Percentiles rank a stretch among this genome's conserved stretches.
These are phyloP conservation scores for Eilema caniola DNA, from an alignment of 2,888 invertebrate species.

Conservation along the genomic window DNA sequence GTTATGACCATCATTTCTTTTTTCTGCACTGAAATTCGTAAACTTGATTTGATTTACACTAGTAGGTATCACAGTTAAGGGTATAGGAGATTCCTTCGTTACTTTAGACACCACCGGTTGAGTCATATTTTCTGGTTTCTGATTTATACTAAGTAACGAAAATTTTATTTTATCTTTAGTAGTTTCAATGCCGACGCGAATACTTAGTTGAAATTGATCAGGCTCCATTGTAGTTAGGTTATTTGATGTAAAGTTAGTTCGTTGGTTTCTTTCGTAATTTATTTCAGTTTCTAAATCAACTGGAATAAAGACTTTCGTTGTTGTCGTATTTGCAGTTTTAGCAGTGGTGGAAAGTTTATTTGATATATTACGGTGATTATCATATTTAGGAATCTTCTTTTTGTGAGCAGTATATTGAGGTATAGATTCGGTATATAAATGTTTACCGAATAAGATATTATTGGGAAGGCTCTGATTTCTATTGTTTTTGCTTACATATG, in stretches of 20 bases:
- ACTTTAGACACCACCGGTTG: background rate
- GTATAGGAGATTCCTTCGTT: background rate
- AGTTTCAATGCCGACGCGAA: slow-evolving; percentile 33
- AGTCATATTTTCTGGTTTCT: slow-evolving; percentile 16
- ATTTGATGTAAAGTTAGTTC: background rate
- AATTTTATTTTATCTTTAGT: slow-evolving; percentile 33
- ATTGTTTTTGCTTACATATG: background rate
- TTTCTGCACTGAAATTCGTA: background rate
- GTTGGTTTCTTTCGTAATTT: background rate
- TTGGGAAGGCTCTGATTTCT: background rate
- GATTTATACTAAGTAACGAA: slow-evolving; percentile 24
- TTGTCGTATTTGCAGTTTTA: background rate
- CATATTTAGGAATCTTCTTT: background rate
- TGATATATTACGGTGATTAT: no score
- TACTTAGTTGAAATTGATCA: slow-evolving; percentile 29
- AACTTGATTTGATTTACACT: background rate
- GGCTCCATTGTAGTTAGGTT: slow-evolving; percentile 16
- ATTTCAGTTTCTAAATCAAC: background rate
- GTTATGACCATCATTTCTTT: background rate
- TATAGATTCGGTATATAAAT: background rate
- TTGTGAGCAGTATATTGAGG: background rate
- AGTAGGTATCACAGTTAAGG: background rate
- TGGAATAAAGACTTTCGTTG: background rate
- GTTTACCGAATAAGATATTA: background rate
- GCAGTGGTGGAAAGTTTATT: background rate